A percentile compares a stretch with the other conserved stretches of the same genome.
These are phyloP conservation scores for Drosophila differens DNA, from an alignment of 2,888 invertebrate species.

Conservation along the genomic window DNA sequence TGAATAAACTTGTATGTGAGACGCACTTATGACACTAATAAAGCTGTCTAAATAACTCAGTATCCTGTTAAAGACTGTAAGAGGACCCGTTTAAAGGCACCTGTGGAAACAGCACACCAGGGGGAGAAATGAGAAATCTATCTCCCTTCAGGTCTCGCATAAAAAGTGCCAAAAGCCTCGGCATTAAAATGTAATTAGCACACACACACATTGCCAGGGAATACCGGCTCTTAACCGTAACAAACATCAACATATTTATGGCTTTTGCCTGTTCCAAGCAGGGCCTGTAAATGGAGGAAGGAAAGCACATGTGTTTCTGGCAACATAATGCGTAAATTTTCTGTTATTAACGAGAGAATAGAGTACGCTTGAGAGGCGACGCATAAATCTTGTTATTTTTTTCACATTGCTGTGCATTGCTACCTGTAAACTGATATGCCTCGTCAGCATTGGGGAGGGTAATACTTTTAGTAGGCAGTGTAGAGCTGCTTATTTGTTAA, in stretches of 20 bases:
- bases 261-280: conserved; percentile 52
- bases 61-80: not conserved
- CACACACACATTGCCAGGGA: conserved; percentile 4
- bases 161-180: conserved; percentile 49
- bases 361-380: conserved; percentile 33
- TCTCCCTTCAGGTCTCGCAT: conserved; percentile 27
- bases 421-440: conserved; percentile 27
- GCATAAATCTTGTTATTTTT: conserved; percentile 43
- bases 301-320: conserved; percentile 22
- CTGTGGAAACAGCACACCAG: conserved; percentile 8
- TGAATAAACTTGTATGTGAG: not conserved
- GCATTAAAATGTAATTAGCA: conserved; percentile 75
- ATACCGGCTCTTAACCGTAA: conserved; percentile 21
- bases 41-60: not conserved
- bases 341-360: conserved; percentile 51
- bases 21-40: not conserved
- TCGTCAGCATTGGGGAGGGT: not conserved
- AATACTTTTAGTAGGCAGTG: conserved; percentile 9
- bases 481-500: conserved; percentile 44
- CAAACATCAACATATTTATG: conserved; percentile 61
- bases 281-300: not conserved
- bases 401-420: not conserved
- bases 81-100: not conserved
- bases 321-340: conserved; percentile 47
- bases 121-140: not conserved